Base-by-base conservation (phyloP, 1,140 invertebrate species). In the Trachelipus rathkii region DNA sequence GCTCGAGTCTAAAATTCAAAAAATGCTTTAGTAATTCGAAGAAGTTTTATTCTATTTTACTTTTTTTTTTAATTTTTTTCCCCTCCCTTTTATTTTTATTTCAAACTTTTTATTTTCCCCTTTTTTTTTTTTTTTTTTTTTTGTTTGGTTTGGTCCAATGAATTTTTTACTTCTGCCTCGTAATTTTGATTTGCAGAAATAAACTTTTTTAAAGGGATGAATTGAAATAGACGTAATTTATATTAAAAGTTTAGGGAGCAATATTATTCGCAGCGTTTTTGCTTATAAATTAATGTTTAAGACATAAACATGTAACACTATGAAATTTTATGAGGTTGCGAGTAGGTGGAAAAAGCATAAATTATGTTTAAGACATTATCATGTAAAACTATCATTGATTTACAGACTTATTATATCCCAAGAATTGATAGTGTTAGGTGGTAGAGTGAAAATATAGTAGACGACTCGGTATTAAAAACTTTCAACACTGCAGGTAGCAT, bases 1-100 rank as follows among this genome's bases (percentile, higher is more conserved):
- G 50, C 50, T 19, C 50, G 19, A 60, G 50, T 60, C 50, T 60
- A 60, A 60, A 60, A 60, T 60, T 60, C 50, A 60, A 60, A 60
- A 60, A 60, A 60, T 60, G 50, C 50, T 60, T 60, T 60, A 15
- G 50, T 60, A 60, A 60, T 60, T 60, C 50, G 50, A 15, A 60
- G 50, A 19, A 60, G 19, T 15, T 15, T 15, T 15, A 19, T 19
- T 60, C 19, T 60, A 15, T 60, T 60, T 60, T 60, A 15, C 19
- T 60, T 60, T 60, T 50, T 50, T 50, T 60, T 60, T 13, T 60
- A 60, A 60, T 19, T 60, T 60, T 19, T 60, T 60, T 60, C 33
- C 33, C 33, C 6, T 33, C 33, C 6, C 6, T 33, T 33, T 33
- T 33, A 33, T 33, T 15, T 15, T 15, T 15, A 19, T 19, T 60